These are phyloP conservation scores for Brachionus rubens DNA, from an alignment of 1,140 invertebrate genomes.

Conservation along the genomic window DNA sequence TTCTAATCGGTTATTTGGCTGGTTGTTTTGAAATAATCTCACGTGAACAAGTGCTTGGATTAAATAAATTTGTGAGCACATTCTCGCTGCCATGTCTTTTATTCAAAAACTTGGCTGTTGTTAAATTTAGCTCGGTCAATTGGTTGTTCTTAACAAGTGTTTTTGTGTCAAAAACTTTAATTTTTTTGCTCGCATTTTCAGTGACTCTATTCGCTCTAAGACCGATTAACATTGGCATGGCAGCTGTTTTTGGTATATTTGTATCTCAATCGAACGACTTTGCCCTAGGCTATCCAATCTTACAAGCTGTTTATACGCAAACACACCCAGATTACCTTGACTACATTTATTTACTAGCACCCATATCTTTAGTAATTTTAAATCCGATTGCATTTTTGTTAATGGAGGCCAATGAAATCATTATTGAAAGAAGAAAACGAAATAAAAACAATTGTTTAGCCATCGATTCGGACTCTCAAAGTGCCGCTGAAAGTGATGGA, in stretches of 20 bases:
- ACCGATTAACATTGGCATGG: constrained; percentile 75
- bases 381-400: constrained; percentile 87
- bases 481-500: not conserved
- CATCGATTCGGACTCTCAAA: constrained; percentile 30
- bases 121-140: constrained; percentile 75
- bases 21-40: constrained; percentile 79
- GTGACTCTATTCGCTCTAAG: constrained; percentile 75
- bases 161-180: constrained; percentile 75
- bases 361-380: constrained; percentile 83
- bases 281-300: constrained; percentile 89
- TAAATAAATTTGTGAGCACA: constrained; percentile 86
- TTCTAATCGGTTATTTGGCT: constrained; percentile 83
- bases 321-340: constrained; percentile 82
- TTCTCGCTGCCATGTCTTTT: constrained; percentile 87
- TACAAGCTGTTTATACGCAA: constrained; percentile 63
- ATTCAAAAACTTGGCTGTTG: constrained; percentile 79
- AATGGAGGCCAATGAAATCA: constrained; percentile 76
- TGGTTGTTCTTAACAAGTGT: constrained; percentile 84
- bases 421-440: constrained; percentile 53
- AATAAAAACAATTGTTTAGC: not conserved
- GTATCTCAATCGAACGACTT: constrained; percentile 96
- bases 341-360: constrained; percentile 87
- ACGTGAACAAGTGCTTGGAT: constrained; percentile 78
- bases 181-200: constrained; percentile 77
- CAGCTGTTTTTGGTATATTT: constrained; percentile 88